Conservation (phyloP, 2,888 invertebrate species). For the Augochlorella aurata region DNA sequence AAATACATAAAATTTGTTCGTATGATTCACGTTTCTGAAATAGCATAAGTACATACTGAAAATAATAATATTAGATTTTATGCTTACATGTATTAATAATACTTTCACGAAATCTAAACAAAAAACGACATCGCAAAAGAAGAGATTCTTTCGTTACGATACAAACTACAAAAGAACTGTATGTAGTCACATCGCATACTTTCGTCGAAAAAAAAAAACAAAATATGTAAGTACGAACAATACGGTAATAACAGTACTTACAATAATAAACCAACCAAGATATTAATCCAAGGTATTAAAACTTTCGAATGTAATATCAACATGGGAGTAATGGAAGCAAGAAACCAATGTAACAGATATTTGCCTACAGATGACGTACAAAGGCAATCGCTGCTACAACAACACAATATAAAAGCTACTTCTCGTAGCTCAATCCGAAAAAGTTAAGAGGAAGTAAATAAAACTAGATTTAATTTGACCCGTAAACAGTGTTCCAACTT, state of each 20-base stretch:
- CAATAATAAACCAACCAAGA: background rate
- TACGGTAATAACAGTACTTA: background rate
- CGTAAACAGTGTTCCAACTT: conserved; percentile 30
- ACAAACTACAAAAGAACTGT: background rate
- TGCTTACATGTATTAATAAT: background rate
- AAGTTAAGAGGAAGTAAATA: background rate
- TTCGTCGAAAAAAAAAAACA: background rate
- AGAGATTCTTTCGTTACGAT: conserved; percentile 18
- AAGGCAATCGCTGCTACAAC: conserved; percentile 49
- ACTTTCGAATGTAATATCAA: conserved; percentile 12
- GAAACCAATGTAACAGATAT: conserved; percentile 49
- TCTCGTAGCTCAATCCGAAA: background rate
- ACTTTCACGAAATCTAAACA: conserved; percentile 2
- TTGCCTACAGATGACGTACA: conserved; percentile 62
- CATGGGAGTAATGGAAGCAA: conserved; percentile 20
- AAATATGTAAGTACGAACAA: background rate
- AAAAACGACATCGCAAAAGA: conserved; percentile 4
- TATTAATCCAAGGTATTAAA: background rate
- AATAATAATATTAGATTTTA: background rate
- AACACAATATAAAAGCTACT: conserved; percentile 49
- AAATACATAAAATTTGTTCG: background rate
- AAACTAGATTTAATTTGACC: background rate
- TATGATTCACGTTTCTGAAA: background rate
- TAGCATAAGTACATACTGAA: background rate
- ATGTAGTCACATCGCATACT: background rate